Base-by-base conservation (phyloP, 1,140 invertebrate genomes). In the Ruditapes philippinarum region DNA sequence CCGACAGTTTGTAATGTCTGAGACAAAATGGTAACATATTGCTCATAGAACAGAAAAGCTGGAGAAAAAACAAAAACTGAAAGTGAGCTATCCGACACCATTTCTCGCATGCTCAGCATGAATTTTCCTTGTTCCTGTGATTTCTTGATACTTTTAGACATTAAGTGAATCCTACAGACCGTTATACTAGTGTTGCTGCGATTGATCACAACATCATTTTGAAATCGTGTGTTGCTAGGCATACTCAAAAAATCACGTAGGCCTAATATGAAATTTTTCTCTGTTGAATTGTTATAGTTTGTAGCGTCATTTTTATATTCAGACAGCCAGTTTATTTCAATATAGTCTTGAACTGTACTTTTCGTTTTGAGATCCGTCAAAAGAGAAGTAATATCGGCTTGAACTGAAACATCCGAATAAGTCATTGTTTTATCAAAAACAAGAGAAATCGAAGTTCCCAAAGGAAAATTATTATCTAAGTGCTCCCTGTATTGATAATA, bases 1-100 rank as follows among this genome's bases (percentile, higher is more conserved):
- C 98, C 97, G 96, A 99, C 98, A 84, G 98, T 98, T 92, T 99
- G 98, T 12, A 99, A 97, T 1, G 98, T 99, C 2, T 98, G 98
- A 0, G 98, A 98, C 45, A 98, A 97, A 1, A 99, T 98, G n/a
- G 99, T 96, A 91, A 99, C 98, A 94, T 99, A 99, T 97, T 99
- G 97, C 81, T 95, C 95, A 78, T 93, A 95, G 80, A 90, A 94
- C 4, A 94, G 88, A 88, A 94, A 95, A 12, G 90, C 74, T 14
- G 94, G 90, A 25, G 92, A 90, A 76, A 91, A 95, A 0, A 91
- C 92, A 57, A 93, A 91, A 9, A 92, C 89, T 57, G 85, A 81
- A 3, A 95, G 33, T 0, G 91, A 57, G 0, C 93, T 93, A 31
- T 80, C 65, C 36, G 91, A 83, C 25, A 91, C 91, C 9, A 94